Evolutionary conservation across 30 jellyfish, hydroid and myxozoan genomes (phyloP).

Genomic region (Aurelia coerulea): DNA sequence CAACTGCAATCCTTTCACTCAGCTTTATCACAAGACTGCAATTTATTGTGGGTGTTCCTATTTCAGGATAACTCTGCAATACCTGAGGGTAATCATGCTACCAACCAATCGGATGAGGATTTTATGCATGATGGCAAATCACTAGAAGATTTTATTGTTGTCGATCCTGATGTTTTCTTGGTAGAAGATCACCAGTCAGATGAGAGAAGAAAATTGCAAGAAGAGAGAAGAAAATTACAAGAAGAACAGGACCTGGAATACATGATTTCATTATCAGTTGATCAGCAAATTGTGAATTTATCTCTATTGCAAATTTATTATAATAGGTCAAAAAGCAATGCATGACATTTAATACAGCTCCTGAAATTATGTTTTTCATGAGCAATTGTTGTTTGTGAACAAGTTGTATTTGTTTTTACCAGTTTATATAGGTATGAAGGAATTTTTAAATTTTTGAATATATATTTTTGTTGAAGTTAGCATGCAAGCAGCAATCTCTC

Average conservation of each 20-base stretch:
- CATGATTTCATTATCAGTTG: slow-evolving; percentile 7
- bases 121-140: not conserved
- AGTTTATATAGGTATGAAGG: no score
- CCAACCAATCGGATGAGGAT: not conserved
- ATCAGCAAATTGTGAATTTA: slow-evolving; percentile 3
- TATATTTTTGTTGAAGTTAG: not conserved
- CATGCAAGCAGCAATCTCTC: not conserved
- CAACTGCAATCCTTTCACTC: no score
- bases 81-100: no score
- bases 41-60: no score
- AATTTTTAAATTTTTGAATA: no score
- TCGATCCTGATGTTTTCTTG: slow-evolving; percentile 10
- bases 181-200: slow-evolving; percentile 14
- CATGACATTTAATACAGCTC: not conserved
- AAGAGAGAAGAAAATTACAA: slow-evolving; percentile 1
- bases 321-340: slow-evolving; percentile 3
- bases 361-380: no score
- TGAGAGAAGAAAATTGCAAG: not conserved
- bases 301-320: not conserved
- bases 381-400: no score
- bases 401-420: no score
- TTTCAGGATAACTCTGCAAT: no score
- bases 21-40: no score
- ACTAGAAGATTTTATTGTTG: not conserved
- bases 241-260: slow-evolving; percentile 2